Conservation (phyloP, 2,888 invertebrate species). For the Tetropium fuscum region DNA sequence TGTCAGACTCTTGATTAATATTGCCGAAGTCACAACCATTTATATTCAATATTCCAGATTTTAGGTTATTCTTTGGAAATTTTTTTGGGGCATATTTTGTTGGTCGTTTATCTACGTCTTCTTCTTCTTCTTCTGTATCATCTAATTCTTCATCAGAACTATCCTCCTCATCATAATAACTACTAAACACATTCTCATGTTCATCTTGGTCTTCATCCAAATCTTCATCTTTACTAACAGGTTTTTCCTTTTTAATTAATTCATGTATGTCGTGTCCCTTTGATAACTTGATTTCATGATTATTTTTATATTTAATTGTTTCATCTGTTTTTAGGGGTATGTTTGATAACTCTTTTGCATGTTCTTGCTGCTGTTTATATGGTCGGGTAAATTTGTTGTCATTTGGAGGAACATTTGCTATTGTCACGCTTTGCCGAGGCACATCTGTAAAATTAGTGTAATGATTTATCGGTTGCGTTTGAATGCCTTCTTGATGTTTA, state of each 20-base stretch:
- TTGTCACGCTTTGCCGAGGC: background rate
- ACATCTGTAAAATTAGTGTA: conserved; percentile 12
- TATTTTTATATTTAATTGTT: background rate
- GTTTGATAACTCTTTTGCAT: background rate
- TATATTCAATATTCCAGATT: conserved; percentile 28
- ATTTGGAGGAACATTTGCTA: background rate
- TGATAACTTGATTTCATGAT: background rate
- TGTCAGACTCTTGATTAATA: too few species aligned
- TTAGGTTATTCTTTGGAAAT: conserved; percentile 33
- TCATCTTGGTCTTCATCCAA: background rate
- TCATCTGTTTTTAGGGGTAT: background rate
- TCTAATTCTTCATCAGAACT: conserved; percentile 34
- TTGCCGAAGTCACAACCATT: too few species aligned
- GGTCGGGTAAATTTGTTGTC: background rate
- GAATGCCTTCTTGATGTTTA: background rate
- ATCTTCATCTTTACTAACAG: background rate
- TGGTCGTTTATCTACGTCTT: conserved; percentile 46
- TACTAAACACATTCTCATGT: conserved; percentile 11
- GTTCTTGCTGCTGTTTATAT: background rate
- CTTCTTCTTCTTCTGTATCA: conserved; percentile 44
- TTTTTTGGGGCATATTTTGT: conserved; percentile 39
- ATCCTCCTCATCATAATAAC: conserved; percentile 41
- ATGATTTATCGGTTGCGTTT: conserved; percentile 11
- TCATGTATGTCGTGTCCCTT: too few species aligned
- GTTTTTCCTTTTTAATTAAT: too few species aligned